A percentile compares a stretch with the other conserved stretches of the same genome.
phyloP scores from a whole-genome alignment of 1,140 invertebrate species.

The Aphaenogaster floridana region DNA sequence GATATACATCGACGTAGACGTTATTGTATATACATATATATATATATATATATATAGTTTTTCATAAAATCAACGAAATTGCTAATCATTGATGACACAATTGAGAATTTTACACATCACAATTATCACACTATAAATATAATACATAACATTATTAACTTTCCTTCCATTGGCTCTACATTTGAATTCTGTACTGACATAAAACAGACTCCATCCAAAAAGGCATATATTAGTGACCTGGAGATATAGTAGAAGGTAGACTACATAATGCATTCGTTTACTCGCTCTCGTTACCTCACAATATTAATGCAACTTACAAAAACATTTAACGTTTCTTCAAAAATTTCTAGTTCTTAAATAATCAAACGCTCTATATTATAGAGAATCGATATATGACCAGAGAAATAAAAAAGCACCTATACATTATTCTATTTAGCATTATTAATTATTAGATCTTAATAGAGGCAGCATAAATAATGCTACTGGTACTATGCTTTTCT shows the following conservation, averaged over 20 bases:
- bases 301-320: conserved; percentile 11
- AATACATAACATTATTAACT: background rate
- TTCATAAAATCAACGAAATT: conserved; percentile 58
- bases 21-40: conserved; percentile 38
- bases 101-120: conserved; percentile 1
- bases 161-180: background rate
- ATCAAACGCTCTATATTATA: conserved; percentile 12
- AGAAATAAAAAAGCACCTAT: conserved; percentile 27
- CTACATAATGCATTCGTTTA: background rate
- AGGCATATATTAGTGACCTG: background rate
- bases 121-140: conserved; percentile 5
- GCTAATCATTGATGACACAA: conserved; percentile 15
- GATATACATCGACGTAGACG: conserved; percentile 38
- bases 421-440: conserved; percentile 43
- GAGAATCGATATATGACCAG: conserved; percentile 39
- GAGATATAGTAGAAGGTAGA: conserved; percentile 9
- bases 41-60: conserved; percentile 32
- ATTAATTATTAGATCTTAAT: conserved; percentile 45
- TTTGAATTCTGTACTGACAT: background rate
- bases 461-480: conserved; percentile 20
- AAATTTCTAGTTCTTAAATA: conserved; percentile 48
- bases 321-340: conserved; percentile 35
- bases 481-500: conserved; percentile 56
- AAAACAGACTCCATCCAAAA: conserved; percentile 18
- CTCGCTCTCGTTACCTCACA: background rate